Percentiles rank a stretch among this genome's conserved stretches.
Evolutionary conservation across 1,140 invertebrate species (phyloP).

Genomic region (Philotrypesis tridentata): DNA sequence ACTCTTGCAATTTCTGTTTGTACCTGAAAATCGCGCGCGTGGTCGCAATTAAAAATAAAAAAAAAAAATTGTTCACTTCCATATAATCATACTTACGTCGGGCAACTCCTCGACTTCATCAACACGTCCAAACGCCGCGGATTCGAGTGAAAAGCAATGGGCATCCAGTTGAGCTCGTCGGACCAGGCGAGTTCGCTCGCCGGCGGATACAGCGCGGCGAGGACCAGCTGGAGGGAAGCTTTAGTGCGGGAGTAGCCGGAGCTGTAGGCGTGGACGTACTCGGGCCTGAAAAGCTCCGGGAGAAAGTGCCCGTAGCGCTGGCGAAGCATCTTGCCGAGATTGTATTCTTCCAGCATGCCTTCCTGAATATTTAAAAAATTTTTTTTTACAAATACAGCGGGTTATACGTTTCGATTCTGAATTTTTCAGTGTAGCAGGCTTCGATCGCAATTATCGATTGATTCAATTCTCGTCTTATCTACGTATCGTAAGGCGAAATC

Average conservation of each 20-base stretch:
- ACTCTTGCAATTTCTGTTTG: not conserved
- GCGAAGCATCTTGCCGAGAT: slow-evolving; percentile 68
- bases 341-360: slow-evolving; percentile 70
- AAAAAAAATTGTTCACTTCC: too few species aligned
- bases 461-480: too few species aligned
- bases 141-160: slow-evolving; percentile 56
- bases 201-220: slow-evolving; percentile 72
- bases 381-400: too few species aligned
- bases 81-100: not conserved
- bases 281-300: slow-evolving; percentile 67
- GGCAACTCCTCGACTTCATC: not conserved
- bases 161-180: slow-evolving; percentile 56
- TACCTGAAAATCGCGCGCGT: not conserved
- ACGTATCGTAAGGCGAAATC: too few species aligned
- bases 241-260: slow-evolving; percentile 75
- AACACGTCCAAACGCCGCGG: slow-evolving; percentile 50
- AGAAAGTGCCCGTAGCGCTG: slow-evolving; percentile 68
- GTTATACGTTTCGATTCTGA: too few species aligned
- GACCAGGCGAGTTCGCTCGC: slow-evolving; percentile 55
- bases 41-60: too few species aligned
- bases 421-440: too few species aligned
- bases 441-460: too few species aligned
- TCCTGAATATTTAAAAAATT: slow-evolving; percentile 64
- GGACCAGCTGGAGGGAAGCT: slow-evolving; percentile 74
- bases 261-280: slow-evolving; percentile 67